Evolutionary conservation across 2,113 vertebrate genomes (phyloP), one percentile per base, ranked within the genome.

Genomic region (Neoarius graeffei): DNA sequence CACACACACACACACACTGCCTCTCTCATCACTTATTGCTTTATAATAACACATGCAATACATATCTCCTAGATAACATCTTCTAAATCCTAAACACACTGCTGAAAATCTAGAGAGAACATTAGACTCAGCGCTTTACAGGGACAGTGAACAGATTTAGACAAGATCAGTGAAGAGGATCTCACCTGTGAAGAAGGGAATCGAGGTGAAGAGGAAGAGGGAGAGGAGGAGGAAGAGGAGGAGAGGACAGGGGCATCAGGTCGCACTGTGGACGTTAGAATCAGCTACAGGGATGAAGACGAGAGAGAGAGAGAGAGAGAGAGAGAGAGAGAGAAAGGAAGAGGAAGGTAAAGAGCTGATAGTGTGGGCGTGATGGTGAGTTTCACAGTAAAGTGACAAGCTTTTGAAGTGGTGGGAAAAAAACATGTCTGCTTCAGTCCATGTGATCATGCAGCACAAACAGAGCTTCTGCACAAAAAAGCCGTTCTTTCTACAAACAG

Each of bases 181-280:
- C 94, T 96, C 93, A 96, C 95, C 95, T 95, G 95, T 87, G 93
- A 89, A 9, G 94, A 95, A 89, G 95, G 91, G 11, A 94, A 90
- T 89, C 90, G 92, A 92, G 93, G 92, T 85, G 91, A 88, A 82
- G 91, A 93, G 81, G 93, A 92, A 60, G 90, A 88, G 23, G 89
- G 82, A 81, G 91, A 89, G 74, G 92, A 93, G n/a, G 94, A 93
- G 7, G 93, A 93, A 30, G 93, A 92, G 73, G 93, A 92, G 62
- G 90, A 90, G 77, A 93, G 90, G 83, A 87, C 89, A 90, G 90
- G 90, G 67, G 89, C 87, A 85, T 91, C 92, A 86, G 93, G 94
- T 88, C 94, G 92, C 93, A 96, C 93, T 91, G 94, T 92, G 87
- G 95, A 95, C 1, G 95, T 95, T 84, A 96, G 92, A 93, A 96